A percentile compares a stretch with the other conserved stretches of the same genome.
Conservation (phyloP, 30 jellyfish, hydroid and myxozoan species). For the Cassiopea andromeda region DNA sequence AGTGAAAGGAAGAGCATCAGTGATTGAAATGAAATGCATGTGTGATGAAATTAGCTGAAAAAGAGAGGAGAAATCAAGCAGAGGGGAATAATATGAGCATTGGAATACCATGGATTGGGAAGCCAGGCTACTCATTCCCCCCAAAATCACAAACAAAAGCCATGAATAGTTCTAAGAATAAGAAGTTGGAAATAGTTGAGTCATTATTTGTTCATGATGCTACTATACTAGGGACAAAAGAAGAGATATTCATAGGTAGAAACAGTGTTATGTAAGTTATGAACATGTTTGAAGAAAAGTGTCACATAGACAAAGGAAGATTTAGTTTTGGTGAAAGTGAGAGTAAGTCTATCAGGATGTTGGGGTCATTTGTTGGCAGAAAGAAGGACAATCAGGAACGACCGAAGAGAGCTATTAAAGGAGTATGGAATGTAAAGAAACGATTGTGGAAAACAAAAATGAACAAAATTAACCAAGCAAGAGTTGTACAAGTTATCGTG, state of each 20-base stretch:
- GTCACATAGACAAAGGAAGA: background rate
- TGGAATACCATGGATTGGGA: slow-evolving; percentile 7
- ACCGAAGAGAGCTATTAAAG: background rate
- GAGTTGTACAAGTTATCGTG: background rate
- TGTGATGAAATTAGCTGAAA: slow-evolving; percentile 1
- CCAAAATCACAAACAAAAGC: background rate
- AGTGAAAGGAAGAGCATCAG: background rate
- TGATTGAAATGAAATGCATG: slow-evolving; percentile 9
- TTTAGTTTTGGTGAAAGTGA: background rate
- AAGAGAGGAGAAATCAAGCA: background rate
- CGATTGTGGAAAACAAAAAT: background rate
- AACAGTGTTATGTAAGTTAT: too few species aligned
- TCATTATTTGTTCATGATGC: background rate
- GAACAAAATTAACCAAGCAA: background rate
- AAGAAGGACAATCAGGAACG: background rate
- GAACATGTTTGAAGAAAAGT: background rate
- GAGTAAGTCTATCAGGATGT: slow-evolving; percentile 11
- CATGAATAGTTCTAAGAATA: background rate
- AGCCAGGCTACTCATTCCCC: background rate
- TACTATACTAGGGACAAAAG: too few species aligned
- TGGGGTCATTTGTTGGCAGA: background rate
- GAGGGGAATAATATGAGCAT: background rate
- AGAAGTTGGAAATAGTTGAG: background rate
- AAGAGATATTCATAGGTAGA: too few species aligned
- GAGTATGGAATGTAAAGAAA: background rate